Evolutionary conservation across 2,113 vertebrate species (phyloP), one percentile per base, ranked within the genome.

Genomic region (Cranoglanis bouderius): DNA sequence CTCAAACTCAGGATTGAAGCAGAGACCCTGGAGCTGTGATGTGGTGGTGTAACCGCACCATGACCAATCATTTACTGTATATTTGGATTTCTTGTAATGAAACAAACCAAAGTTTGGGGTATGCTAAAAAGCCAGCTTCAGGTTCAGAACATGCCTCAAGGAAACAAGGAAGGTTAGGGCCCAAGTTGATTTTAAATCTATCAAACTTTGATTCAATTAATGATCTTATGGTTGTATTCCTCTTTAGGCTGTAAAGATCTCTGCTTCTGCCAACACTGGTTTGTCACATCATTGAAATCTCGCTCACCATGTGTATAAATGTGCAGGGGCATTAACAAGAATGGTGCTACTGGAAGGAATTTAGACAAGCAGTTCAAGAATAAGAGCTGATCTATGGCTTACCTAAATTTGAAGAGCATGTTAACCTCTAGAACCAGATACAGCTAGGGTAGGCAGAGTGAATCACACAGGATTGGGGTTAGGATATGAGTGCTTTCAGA

Each of bases 341-440:
- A 19, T 81, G 63, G 29, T 26, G 75, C 77, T 82, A 26, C 40
- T 84, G 89, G 82, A 90, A 88, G 89, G 89, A 91, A 85, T 92
- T 91, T 83, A 91, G 91, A 92, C 86, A 86, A 87, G 91, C 78
- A 87, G 63, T 85, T 89, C 82, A 90, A 92, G 86, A 26, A 88
- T 88, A 86, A 57, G 89, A 81, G 57, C 51, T 88, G 89, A 92
- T 91, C 93, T 89, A 70, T 94, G 89, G 92, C 93, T 93, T n/a
- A 35, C 40, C 70, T 55, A 84, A 91, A 87, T 92, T 92, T 92
- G 91, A 32, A 91, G 81, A 92, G 65, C 53, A 89, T 85, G 88
- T 91, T 91, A 93, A 92, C 90, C 89, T 92, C 85, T 91, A 88
- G 91, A 90, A 51, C 91, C 89, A 70, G 2, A 87, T 89, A 92